Evolutionary conservation across 1,140 invertebrate species (phyloP).

Genomic region (Propsilocerus akamusi): DNA sequence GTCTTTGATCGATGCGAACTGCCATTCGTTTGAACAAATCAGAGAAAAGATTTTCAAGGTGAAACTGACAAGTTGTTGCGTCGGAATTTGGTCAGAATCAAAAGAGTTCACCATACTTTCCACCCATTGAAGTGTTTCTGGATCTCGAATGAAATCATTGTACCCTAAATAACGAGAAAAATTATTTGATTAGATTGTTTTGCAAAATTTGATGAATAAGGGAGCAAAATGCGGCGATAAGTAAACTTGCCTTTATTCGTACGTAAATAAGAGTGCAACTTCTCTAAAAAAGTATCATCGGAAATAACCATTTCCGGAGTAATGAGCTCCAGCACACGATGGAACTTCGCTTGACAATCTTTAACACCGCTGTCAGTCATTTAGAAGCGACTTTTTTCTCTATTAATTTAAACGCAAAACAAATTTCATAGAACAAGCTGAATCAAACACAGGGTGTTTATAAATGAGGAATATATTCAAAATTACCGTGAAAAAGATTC

Average conservation of each 20-base stretch:
- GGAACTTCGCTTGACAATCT: neutral
- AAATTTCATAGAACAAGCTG: neutral
- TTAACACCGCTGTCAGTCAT: neutral
- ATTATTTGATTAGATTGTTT: neutral
- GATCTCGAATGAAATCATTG: neutral
- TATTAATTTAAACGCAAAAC: neutral
- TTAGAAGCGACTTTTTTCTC: neutral
- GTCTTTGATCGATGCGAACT: constrained; percentile 20
- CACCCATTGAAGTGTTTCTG: constrained; percentile 10
- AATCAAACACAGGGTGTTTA: no score
- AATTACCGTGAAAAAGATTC: no score
- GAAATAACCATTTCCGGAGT: neutral
- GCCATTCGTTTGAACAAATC: constrained; percentile 24
- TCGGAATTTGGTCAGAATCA: constrained; percentile 14
- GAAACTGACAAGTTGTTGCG: constrained; percentile 24
- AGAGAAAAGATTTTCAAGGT: constrained; percentile 25
- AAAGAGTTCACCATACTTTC: constrained; percentile 10
- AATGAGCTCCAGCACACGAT: neutral
- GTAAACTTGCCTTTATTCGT: neutral
- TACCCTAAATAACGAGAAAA: neutral
- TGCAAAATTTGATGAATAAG: neutral
- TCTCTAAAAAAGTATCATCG: neutral
- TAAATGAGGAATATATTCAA: no score
- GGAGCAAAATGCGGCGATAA: neutral
- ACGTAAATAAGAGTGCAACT: no score